Conservation (phyloP, 2,113 vertebrate species). For the Suricata suricatta region DNA sequence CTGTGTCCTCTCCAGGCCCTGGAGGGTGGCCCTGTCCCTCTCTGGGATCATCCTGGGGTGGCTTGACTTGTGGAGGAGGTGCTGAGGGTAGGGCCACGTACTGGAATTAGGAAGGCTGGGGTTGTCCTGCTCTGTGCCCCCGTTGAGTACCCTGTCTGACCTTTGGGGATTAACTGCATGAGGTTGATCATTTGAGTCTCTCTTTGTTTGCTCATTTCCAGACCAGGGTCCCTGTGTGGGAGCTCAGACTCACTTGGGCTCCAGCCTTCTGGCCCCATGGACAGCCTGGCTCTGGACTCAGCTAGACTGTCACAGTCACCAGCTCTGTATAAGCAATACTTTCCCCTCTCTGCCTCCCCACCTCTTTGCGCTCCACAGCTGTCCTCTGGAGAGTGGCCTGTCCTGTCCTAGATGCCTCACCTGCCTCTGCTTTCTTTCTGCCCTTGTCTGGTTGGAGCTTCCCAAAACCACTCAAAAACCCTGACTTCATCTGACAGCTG, state of each 20-base stretch:
- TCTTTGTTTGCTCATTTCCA: constrained; percentile 41
- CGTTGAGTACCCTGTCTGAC: neutral
- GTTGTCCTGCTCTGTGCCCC: neutral
- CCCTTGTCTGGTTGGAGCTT: neutral
- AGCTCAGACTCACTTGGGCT: constrained; percentile 8
- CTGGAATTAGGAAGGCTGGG: neutral
- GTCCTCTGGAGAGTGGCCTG: neutral
- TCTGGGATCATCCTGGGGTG: neutral
- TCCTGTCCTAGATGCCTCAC: neutral
- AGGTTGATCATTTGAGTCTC: neutral
- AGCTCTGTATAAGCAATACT: constrained; percentile 79
- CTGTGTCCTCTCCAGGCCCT: neutral
- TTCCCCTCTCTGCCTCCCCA: neutral
- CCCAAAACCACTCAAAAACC: neutral
- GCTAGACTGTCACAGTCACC: constrained; percentile 58
- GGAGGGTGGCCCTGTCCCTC: neutral
- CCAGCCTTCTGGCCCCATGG: neutral
- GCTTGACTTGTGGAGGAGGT: neutral
- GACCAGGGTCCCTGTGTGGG: constrained; percentile 1
- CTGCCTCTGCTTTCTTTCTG: constrained; percentile 40
- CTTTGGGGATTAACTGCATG: constrained; percentile 46
- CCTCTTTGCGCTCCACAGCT: neutral
- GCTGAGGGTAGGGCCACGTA: neutral
- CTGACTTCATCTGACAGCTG: neutral
- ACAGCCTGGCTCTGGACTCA: constrained; percentile 24